Base-by-base conservation (phyloP, 2,797 vertebrate genomes). In the Danio kyathit region DNA sequence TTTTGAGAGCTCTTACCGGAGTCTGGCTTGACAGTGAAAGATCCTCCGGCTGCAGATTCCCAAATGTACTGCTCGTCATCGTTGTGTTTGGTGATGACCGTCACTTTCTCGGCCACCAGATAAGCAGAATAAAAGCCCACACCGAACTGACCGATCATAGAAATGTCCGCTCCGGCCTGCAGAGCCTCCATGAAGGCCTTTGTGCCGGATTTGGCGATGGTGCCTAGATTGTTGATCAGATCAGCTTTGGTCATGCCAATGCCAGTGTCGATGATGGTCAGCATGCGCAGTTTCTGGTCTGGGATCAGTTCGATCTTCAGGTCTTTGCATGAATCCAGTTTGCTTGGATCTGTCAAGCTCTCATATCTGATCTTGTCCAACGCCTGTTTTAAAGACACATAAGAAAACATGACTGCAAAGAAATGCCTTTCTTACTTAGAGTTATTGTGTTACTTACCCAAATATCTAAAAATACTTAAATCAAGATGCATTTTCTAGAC, bases 311-410 rank as follows among this genome's bases (percentile, higher is more conserved):
- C 95, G 0, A 97, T 97, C 86, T 97, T 96, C 77, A 97, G 93
- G 19, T 96, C 96, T 57, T 97, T 97, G 14, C 96, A 95, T 7
- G 89, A 92, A 41, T 97, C 96, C 40, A 97, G 81, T 71, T 97
- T 97, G 72, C 92, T 90, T 0, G 96, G 96, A 12, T 97, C 96
- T 0, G 96, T 97, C 79, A 97, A 81, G 52, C 96, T 97, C 83
- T 97, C 96, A 0, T 97, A 97, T 0, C 96, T 85, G 46, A 97
- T 97, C 86, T 97, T 97, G 83, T 97, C 96, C 88, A 97, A 63
- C 4, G 96, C 96, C 96, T 97, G 59, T 29, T 29, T 29, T 29
- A 29, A 3, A 29, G 29, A 29, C 29, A 29, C 29, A 3, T 29
- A 29, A 29, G 29, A 29, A 29, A 29, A 29, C 29, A 29, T 29